Evolutionary conservation across 64 coral and sea anemone species (phyloP).

Genomic region (Stichodactyla mertensii): DNA sequence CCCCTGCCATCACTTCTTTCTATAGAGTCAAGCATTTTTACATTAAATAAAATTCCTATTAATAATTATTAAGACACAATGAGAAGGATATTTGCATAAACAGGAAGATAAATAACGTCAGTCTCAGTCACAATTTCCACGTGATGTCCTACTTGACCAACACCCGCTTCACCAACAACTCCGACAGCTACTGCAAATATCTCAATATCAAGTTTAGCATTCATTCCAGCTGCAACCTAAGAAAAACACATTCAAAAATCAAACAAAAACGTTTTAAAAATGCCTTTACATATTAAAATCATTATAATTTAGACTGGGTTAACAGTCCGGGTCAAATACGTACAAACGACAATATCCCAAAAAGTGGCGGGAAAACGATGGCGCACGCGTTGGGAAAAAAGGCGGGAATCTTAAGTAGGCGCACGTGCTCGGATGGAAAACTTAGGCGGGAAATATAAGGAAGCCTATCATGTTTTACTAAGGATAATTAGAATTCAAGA

Average conservation of each 20-base stretch:
- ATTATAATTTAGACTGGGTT: not conserved
- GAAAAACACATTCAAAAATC: not conserved
- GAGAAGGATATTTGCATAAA: constrained; percentile 98
- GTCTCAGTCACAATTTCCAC: constrained; percentile 86
- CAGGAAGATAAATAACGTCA: constrained; percentile 81
- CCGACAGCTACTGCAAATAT: constrained; percentile 96
- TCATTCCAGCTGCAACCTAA: constrained; percentile 97
- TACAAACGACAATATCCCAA: not conserved
- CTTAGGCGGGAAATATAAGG: not conserved
- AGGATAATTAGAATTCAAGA: not conserved
- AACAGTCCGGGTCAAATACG: not conserved
- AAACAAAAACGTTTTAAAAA: not conserved
- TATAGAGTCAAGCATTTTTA: too few relatives aligned
- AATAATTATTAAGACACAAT: not conserved
- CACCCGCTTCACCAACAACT: constrained; percentile 77
- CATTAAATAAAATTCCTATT: too few relatives aligned
- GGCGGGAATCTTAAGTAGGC: not conserved
- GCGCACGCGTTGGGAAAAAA: not conserved
- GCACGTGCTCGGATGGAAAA: not conserved
- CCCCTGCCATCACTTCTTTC: too few relatives aligned
- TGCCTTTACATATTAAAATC: not conserved
- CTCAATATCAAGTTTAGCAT: constrained; percentile 67
- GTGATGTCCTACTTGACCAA: constrained; percentile 90
- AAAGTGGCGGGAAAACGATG: not conserved
- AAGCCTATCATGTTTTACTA: not conserved